These are phyloP conservation scores for Corythornis cristatus DNA, from an alignment of 2,113 vertebrate species.

Conservation along the genomic window DNA sequence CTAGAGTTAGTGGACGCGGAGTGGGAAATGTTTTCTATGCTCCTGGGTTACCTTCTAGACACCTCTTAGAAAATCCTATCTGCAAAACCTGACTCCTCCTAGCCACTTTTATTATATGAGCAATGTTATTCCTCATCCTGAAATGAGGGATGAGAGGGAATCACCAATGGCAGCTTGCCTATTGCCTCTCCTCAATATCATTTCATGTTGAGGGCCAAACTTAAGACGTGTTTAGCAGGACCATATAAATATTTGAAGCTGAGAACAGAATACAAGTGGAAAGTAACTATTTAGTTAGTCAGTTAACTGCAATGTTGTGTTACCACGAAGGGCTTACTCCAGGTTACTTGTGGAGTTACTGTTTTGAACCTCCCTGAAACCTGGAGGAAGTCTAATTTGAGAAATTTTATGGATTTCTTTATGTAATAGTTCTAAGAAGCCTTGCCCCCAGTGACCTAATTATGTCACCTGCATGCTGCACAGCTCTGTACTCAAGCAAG, in stretches of 20 bases:
- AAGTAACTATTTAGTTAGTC: not conserved
- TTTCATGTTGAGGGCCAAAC: not conserved
- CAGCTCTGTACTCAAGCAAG: conserved; percentile 66
- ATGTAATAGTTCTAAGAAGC: conserved; percentile 59
- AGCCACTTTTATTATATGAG: not conserved
- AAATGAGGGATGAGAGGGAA: not conserved
- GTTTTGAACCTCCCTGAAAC: conserved; percentile 38
- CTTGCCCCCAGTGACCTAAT: conserved; percentile 83
- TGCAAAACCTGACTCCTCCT: not conserved
- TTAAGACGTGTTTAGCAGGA: not conserved
- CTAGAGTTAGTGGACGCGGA: not conserved
- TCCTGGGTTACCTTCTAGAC: not conserved
- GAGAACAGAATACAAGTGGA: not conserved
- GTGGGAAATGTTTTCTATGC: not conserved
- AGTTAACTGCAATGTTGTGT: not conserved
- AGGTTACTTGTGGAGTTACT: not conserved
- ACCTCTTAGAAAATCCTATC: not conserved
- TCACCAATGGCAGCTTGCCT: not conserved
- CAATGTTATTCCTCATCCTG: not conserved
- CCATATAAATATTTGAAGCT: not conserved
- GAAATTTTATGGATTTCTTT: conserved; percentile 25
- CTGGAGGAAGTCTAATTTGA: conserved; percentile 5
- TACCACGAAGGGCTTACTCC: not conserved
- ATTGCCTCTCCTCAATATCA: not conserved
- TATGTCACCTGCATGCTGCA: conserved; percentile 76